Evolutionary conservation across 2,888 invertebrate species (phyloP), one percentile per base, ranked within the genome.

Genomic region (Panzeria rudis): DNA sequence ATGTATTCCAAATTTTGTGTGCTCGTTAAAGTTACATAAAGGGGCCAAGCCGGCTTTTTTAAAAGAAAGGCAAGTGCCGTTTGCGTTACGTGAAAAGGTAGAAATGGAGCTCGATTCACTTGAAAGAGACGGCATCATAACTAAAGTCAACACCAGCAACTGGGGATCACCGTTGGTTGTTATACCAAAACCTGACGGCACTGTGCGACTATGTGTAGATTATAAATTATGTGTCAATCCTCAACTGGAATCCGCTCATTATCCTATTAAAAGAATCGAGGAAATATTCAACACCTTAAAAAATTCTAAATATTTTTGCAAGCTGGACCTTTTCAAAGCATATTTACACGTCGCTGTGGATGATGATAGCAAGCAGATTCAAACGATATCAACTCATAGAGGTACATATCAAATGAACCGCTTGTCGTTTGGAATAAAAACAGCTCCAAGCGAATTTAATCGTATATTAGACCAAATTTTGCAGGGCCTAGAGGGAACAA

Each of bases 141-240:
- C 72, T 20, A 86, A 82, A 82, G 32, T 68, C 8, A 56, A 82
- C 44, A 71, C 62, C 2, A 78, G 62, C 47, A 47, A 47, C 44
- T 47, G 44, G 68, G 41, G 41, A 13, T 41, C 13, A 41, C 41
- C 41, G 41, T 13, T 41, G 41, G 41, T 13, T 13, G 41, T 41
- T 11, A 11, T 41, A 13, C 11, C 41, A 41, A 41, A 41, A 15
- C 41, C 41, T 41, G 41, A 41, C 11, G 41, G 41, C 11, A 41
- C 11, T 13, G 41, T 15, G 3, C 11, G 13, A 13, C 13, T 41
- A 41, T 41, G 41, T 13, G 41, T 41, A 2, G 41, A 41, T 13
- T 41, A 41, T 7, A 13, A 41, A 15, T 13, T 41, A 41, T 41
- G 41, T 41, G 41, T 41, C 41, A 41, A 41, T 15, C 11, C 41